These are phyloP conservation scores for Cryptomyrus ogoouensis DNA, from an alignment of 2,113 vertebrate species.

Conservation along the genomic window DNA sequence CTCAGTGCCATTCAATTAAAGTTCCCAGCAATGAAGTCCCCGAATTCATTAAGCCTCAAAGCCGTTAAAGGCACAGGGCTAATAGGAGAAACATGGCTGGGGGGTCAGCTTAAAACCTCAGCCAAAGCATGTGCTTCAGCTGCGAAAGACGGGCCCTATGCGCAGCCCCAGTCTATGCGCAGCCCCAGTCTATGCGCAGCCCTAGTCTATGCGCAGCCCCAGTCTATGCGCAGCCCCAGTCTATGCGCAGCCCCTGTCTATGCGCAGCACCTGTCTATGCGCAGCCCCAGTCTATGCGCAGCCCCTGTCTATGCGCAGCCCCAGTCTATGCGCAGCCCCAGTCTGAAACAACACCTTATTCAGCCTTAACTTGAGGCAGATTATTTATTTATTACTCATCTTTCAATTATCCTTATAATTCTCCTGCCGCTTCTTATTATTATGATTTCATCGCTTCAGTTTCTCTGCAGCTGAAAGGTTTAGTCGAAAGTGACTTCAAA, in stretches of 20 bases:
- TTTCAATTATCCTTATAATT: not conserved
- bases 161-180: not conserved
- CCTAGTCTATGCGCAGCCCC: no score
- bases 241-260: no score
- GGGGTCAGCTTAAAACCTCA: constrained; percentile 39
- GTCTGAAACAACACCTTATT: not conserved
- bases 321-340: not conserved
- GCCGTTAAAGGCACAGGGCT: constrained; percentile 53
- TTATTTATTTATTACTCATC: not conserved
- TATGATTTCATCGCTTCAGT: not conserved
- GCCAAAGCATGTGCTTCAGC: constrained; percentile 17
- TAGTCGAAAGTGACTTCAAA: not conserved
- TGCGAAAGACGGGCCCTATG: not conserved
- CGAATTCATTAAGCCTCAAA: constrained; percentile 55
- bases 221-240: no score
- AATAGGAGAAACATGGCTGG: constrained; percentile 44
- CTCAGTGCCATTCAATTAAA: constrained; percentile 60
- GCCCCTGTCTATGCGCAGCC: not conserved
- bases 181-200: no score
- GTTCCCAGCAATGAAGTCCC: constrained; percentile 52
- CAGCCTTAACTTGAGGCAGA: not conserved
- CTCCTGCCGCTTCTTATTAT: not conserved
- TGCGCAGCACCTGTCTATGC: no score
- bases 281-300: no score
- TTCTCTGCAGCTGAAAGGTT: not conserved